phyloP scores from a whole-genome alignment of 2,888 invertebrate species.

The Dyspetes luteomarginatus region DNA sequence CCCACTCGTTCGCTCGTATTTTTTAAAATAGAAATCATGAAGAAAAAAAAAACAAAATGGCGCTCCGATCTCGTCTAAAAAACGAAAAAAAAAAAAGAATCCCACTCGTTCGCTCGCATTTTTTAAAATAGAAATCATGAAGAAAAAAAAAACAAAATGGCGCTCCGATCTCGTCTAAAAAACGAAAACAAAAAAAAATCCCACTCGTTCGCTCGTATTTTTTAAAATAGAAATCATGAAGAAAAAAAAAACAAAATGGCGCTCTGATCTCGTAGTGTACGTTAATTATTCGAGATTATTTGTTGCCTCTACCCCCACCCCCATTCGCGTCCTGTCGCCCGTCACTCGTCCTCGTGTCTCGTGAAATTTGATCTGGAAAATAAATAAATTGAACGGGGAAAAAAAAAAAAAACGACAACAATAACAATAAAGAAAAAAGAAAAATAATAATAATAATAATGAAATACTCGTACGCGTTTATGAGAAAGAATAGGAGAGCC shows the following conservation, averaged over 20 bases:
- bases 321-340: slow-evolving; percentile 60
- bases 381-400: not conserved
- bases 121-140: too few species aligned
- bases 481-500: slow-evolving; percentile 67
- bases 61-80: too few species aligned
- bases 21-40: too few species aligned
- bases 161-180: too few species aligned
- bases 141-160: slow-evolving; percentile 23
- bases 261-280: slow-evolving; percentile 45
- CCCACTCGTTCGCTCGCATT: slow-evolving; percentile 43
- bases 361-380: slow-evolving; percentile 65
- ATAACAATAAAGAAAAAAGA: slow-evolving; percentile 37
- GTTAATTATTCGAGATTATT: slow-evolving; percentile 64
- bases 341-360: slow-evolving; percentile 71
- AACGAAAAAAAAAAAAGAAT: too few species aligned
- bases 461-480: slow-evolving; percentile 61
- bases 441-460: slow-evolving; percentile 49
- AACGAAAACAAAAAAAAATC: too few species aligned
- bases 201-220: slow-evolving; percentile 42
- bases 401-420: slow-evolving; percentile 27
- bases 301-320: slow-evolving; percentile 68
- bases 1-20: slow-evolving; percentile 44
- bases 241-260: slow-evolving; percentile 24
- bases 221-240: too few species aligned
- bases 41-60: slow-evolving; percentile 23